These are phyloP conservation scores for Diabrotica balteata DNA, from an alignment of 2,888 invertebrate genomes.

Conservation along the genomic window DNA sequence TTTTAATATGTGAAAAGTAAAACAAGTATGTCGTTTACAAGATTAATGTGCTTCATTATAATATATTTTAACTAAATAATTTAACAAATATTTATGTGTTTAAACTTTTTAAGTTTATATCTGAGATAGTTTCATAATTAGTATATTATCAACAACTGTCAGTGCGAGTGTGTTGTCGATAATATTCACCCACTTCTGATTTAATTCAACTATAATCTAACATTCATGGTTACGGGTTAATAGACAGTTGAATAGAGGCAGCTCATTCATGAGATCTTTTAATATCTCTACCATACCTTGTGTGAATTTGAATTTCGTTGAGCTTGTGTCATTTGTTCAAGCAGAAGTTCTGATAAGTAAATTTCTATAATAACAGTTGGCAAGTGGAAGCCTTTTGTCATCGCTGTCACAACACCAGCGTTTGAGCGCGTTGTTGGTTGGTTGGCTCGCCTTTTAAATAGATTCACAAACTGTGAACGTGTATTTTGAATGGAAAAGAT, in stretches of 20 bases:
- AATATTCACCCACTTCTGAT: no score
- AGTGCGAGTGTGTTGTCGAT: no score
- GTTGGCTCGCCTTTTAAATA: constrained; percentile 9
- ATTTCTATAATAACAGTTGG: constrained; percentile 31
- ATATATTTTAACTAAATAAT: no score
- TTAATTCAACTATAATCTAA: constrained; percentile 2
- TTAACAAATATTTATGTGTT: no score
- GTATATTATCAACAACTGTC: no score
- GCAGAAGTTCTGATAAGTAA: constrained; percentile 38
- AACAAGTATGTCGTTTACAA: no score
- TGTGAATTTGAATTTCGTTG: constrained; percentile 9
- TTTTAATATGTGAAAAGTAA: no score
- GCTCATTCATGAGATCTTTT: constrained; percentile 7
- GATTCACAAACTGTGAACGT: constrained; percentile 13
- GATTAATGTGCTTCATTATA: no score
- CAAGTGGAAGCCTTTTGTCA: constrained; percentile 27
- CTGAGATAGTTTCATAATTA: no score
- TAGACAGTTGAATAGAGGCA: constrained; percentile 18
- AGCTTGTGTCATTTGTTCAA: constrained; percentile 25
- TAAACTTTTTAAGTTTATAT: no score
- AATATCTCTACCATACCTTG: constrained; percentile 16
- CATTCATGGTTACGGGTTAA: constrained; percentile 7
- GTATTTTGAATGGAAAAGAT: neutral
- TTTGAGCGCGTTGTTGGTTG: constrained; percentile 1
- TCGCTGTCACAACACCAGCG: constrained; percentile 16